phyloP scores from a whole-genome alignment of 30 jellyfish, hydroid and myxozoan species.

The Pelagia noctiluca region DNA sequence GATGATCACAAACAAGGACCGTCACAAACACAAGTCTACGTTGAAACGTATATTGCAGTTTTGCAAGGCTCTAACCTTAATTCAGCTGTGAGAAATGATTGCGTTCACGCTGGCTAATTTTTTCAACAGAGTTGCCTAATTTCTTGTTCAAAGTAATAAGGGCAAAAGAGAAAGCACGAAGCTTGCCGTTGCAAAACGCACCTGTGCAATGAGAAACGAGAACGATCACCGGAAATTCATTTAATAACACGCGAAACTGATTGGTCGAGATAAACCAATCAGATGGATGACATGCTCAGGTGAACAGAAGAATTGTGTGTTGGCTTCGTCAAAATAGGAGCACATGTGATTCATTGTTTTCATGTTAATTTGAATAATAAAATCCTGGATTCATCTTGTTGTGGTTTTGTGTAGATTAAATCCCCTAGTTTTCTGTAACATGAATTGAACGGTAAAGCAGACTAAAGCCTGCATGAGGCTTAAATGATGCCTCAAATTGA shows the following conservation, averaged over 20 bases:
- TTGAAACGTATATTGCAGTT: too few species aligned
- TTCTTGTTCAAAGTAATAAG: too few species aligned
- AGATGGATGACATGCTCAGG: constrained; percentile 48
- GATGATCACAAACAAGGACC: too few species aligned
- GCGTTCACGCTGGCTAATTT: too few species aligned
- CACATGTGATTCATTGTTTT: constrained; percentile 69
- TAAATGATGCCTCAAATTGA: constrained; percentile 22
- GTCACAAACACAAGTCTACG: too few species aligned
- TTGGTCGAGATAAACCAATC: constrained; percentile 64
- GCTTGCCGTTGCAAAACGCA: constrained; percentile 41
- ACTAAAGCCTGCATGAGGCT: constrained; percentile 34
- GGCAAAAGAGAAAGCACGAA: too few species aligned
- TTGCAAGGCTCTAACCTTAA: too few species aligned
- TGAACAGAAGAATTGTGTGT: constrained; percentile 74
- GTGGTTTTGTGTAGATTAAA: constrained; percentile 72
- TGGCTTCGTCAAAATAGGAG: constrained; percentile 70
- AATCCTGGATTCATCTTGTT: constrained; percentile 3
- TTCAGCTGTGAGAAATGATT: too few species aligned
- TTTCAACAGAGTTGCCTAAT: too few species aligned
- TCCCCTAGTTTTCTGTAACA: constrained; percentile 61
- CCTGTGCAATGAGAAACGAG: constrained; percentile 77
- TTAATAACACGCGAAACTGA: constrained; percentile 23
- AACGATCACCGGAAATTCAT: constrained; percentile 24
- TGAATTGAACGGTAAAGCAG: constrained; percentile 47
- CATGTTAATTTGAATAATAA: constrained; percentile 46